Conservation (phyloP, 2,113 vertebrate species). For the Calidris pygmaea region DNA sequence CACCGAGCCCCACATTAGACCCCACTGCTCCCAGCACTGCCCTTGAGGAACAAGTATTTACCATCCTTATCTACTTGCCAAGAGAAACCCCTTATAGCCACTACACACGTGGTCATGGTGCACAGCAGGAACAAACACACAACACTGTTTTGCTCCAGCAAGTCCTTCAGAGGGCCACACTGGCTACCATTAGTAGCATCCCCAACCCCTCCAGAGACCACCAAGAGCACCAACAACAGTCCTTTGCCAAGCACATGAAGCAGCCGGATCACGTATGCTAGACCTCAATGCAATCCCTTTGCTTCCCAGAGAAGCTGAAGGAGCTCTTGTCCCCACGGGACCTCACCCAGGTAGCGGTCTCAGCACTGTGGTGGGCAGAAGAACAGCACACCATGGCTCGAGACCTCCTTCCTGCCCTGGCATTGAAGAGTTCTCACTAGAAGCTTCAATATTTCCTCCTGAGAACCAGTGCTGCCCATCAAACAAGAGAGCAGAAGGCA, state of each 20-base stretch:
- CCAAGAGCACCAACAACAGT: neutral
- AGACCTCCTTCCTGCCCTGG: neutral
- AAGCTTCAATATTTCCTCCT: neutral
- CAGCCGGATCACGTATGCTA: fast-evolving
- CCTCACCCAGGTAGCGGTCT: neutral
- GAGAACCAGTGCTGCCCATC: neutral
- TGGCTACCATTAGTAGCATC: neutral
- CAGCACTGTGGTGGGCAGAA: neutral
- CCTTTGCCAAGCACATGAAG: fast-evolving
- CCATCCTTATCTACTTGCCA: neutral
- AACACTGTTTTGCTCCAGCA: fast-evolving
- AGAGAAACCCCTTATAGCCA: neutral
- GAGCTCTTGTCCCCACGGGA: neutral
- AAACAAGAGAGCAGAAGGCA: neutral
- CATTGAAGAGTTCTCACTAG: neutral
- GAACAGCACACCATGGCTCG: neutral
- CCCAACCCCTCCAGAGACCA: neutral
- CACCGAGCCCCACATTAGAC: neutral
- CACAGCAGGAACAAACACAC: neutral
- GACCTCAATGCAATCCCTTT: neutral
- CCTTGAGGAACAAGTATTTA: neutral
- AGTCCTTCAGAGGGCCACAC: neutral
- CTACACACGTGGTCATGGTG: fast-evolving
- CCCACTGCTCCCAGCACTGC: neutral
- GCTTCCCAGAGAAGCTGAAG: neutral